A percentile compares a stretch with the other conserved stretches of the same genome.
phyloP scores from a whole-genome alignment of 2,888 invertebrate genomes.

The Volucella bombylans region DNA sequence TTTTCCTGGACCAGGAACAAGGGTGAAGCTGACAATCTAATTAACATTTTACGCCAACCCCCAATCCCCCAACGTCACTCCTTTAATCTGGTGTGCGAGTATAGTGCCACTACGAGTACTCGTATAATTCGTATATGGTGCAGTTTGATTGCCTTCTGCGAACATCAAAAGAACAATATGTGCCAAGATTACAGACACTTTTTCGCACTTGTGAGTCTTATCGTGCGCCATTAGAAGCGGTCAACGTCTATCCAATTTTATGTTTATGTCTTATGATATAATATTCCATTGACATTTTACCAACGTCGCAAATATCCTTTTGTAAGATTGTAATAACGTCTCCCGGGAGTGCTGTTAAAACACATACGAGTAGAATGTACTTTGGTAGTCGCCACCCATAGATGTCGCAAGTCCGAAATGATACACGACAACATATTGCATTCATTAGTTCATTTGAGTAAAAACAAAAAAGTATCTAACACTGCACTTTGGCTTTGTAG shows the following conservation, averaged over 20 bases:
- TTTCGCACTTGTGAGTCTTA: constrained; percentile 62
- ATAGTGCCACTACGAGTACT: background rate
- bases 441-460: constrained; percentile 43
- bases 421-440: constrained; percentile 66
- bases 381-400: constrained; percentile 8
- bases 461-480: constrained; percentile 18
- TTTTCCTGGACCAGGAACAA: background rate
- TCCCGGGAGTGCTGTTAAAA: constrained; percentile 46
- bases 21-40: constrained; percentile 57
- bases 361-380: background rate
- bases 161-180: constrained; percentile 62
- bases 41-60: constrained; percentile 59
- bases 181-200: constrained; percentile 53
- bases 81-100: constrained; percentile 35
- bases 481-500: constrained; percentile 47
- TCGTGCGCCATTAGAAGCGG: constrained; percentile 59
- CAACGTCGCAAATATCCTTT: constrained; percentile 42
- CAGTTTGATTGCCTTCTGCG: constrained; percentile 53
- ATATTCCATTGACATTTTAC: constrained; percentile 57
- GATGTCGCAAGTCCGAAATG: background rate
- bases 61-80: constrained; percentile 11
- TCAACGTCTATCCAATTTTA: constrained; percentile 67
- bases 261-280: constrained; percentile 62
- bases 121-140: background rate
- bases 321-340: constrained; percentile 49